Evolutionary conservation across 2,797 vertebrate species (phyloP), one percentile per base, ranked within the genome.

Genomic region (Diglossa cyanea): DNA sequence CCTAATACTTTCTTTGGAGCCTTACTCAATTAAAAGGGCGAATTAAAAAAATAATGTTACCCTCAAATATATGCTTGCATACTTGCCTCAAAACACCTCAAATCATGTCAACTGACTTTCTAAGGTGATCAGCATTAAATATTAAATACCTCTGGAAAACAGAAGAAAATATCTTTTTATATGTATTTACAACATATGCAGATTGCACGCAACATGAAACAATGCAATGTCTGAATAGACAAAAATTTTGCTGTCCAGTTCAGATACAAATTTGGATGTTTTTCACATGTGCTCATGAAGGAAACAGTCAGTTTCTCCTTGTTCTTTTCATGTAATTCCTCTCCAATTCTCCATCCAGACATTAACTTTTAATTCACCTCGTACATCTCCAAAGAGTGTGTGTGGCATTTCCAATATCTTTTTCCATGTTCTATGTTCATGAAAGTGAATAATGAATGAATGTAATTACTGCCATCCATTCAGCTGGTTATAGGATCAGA

Each of bases 361-460:
- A 94, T 91, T 94, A 90, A 88, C 70, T 91, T 91, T 76, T 86
- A 78, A 91, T 88, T 91, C 60, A 93, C 87, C 74, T 96, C 45
- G 1, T 73, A 58, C 42, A 91, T 80, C 73, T 90, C 60, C 40
- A 70, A 76, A 79, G 26, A 2, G 54, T 6, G 51, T 31, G 73
- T 86, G 83, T 81, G 55, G 73, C 86, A 94, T 81, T 95, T 90
- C 51, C 44, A 86, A 10, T 75, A 77, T 75, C 44, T 88, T 94
- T 86, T 92, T 33, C 62, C 44, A 33, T 73, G 50, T 90, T 79
- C 66, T 71, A 45, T 0, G 17, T 86, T 74, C 82, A 63, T 83
- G 66, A 70, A 80, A 86, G 44, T 48, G 73, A 92, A 86, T 78
- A 87, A 88, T 70, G 62, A 85, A 85, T 91, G 24, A 61, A 83